Percentiles rank a stretch among this genome's conserved stretches.
These are phyloP conservation scores for Tachuris rubrigastra DNA, from an alignment of 2,113 vertebrate species.

Conservation along the genomic window DNA sequence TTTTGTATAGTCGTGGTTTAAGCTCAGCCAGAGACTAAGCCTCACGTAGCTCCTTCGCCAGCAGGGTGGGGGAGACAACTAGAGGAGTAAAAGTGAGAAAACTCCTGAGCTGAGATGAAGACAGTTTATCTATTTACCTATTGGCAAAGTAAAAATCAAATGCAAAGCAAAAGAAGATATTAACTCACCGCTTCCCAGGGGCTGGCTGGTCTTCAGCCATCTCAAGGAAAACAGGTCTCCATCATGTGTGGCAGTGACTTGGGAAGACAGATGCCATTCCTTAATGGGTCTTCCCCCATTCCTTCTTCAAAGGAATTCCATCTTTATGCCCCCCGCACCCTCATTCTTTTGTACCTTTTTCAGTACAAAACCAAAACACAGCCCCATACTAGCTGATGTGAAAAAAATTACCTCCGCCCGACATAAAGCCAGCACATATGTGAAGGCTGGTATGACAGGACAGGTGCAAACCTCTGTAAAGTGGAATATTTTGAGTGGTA, in stretches of 20 bases:
- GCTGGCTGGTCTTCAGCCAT: background rate
- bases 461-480: background rate
- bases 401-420: too few species aligned
- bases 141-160: background rate
- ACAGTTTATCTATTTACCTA: too few species aligned
- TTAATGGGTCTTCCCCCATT: too few species aligned
- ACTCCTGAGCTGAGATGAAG: background rate
- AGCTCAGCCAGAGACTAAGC: background rate
- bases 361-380: background rate
- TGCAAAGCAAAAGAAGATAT: background rate
- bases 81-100: background rate
- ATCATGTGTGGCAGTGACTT: background rate
- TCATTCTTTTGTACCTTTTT: background rate
- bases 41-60: background rate
- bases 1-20: background rate
- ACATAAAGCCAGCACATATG: too few species aligned
- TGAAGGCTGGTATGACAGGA: background rate
- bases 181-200: background rate
- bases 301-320: background rate
- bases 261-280: background rate
- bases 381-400: too few species aligned
- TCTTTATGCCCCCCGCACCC: too few species aligned
- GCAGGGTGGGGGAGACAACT: rapidly evolving
- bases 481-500: background rate
- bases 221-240: background rate